phyloP scores from a whole-genome alignment of 2,797 vertebrate genomes.

The Typhlichthys eigenmanni region DNA sequence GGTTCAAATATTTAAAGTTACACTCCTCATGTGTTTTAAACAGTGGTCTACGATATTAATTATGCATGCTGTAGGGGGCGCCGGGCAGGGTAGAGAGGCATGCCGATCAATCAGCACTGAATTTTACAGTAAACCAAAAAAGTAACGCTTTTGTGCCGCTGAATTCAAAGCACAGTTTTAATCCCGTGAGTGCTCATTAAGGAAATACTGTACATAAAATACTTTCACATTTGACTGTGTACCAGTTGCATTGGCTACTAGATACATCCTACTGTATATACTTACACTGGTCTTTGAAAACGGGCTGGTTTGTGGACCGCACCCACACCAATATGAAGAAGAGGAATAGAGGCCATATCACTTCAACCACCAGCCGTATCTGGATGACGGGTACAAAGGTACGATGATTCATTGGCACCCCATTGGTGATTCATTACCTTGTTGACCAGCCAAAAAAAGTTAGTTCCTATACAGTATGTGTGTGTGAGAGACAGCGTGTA shows the following conservation, averaged over 20 bases:
- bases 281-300: slow-evolving; percentile 93
- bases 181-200: too few species aligned
- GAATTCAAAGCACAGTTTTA: too few species aligned
- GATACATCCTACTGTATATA: slow-evolving; percentile 40
- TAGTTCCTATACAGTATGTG: background rate
- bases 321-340: slow-evolving; percentile 95
- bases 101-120: too few species aligned
- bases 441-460: background rate
- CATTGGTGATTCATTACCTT: background rate
- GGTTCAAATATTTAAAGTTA: too few species aligned
- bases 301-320: slow-evolving; percentile 85
- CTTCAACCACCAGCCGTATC: slow-evolving; percentile 89
- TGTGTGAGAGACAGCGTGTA: slow-evolving; percentile 4
- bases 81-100: too few species aligned
- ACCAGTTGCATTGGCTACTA: background rate
- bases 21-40: too few species aligned
- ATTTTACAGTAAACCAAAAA: too few species aligned
- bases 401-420: background rate
- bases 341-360: slow-evolving; percentile 95
- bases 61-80: too few species aligned
- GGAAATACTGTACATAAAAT: too few species aligned
- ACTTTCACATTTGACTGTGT: background rate
- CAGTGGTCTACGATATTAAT: too few species aligned
- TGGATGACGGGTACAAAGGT: slow-evolving; percentile 55
- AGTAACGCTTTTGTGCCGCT: too few species aligned